Percentiles rank a stretch among this genome's conserved stretches.
Conservation (phyloP, 2,797 vertebrate genomes). For the Lemur catta region DNA sequence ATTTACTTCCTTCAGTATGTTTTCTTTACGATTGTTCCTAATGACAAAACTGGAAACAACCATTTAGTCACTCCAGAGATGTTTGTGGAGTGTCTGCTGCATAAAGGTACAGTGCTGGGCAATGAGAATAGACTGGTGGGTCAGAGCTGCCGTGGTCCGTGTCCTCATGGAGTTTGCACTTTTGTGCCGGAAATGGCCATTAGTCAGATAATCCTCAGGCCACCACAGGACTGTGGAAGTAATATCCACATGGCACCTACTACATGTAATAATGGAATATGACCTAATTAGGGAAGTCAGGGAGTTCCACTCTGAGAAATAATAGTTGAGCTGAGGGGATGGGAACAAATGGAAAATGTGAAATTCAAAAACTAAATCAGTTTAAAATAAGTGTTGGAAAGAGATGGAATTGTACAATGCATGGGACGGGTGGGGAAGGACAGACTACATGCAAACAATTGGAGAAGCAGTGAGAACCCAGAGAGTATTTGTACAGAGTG, state of each 20-base stretch:
- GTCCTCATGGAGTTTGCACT: background rate
- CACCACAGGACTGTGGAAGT: background rate
- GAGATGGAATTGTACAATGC: background rate
- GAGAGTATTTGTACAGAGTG: background rate
- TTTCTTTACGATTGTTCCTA: background rate
- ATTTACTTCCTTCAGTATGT: background rate
- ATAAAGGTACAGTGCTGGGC: accelerated
- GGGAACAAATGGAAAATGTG: background rate
- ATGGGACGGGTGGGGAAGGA: background rate
- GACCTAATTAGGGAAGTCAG: background rate
- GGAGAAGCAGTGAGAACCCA: background rate
- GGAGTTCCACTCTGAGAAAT: background rate
- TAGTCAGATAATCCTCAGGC: background rate
- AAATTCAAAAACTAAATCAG: background rate
- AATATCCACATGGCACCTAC: background rate
- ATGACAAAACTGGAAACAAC: background rate
- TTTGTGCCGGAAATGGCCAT: background rate
- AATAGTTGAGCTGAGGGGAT: background rate
- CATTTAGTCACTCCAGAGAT: background rate
- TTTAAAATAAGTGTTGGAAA: background rate
- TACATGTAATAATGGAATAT: background rate
- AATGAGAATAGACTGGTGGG: background rate
- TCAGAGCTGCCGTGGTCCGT: background rate
- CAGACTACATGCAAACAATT: accelerated
- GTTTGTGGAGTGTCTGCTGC: background rate